Evolutionary conservation across 1,140 invertebrate species (phyloP).

Genomic region (Hesperophylax magnus): DNA sequence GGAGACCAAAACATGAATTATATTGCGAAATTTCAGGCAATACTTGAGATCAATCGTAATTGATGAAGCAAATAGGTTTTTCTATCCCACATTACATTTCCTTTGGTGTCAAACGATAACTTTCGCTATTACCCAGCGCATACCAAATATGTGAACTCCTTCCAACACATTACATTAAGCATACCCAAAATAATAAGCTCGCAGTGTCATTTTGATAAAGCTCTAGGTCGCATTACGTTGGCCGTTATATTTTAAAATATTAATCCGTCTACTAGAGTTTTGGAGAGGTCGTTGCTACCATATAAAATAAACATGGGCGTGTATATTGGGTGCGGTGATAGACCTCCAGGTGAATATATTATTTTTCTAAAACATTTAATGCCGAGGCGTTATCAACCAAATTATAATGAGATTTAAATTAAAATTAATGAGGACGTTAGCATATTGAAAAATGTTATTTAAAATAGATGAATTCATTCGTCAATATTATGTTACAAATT

Average conservation of each 20-base stretch:
- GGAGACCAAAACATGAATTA: too few relatives aligned
- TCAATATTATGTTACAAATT: background rate
- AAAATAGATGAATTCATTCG: background rate
- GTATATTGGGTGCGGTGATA: constrained; percentile 5
- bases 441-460: constrained; percentile 1
- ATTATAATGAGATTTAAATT: constrained; percentile 22
- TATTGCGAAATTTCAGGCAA: too few relatives aligned
- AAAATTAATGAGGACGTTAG: constrained; percentile 25
- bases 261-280: background rate
- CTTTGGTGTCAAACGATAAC: too few relatives aligned
- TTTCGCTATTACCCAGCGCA: background rate
- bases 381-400: constrained; percentile 17
- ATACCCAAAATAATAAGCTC: background rate
- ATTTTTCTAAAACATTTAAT: background rate
- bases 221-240: background rate
- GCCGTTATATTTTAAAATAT: constrained; percentile 1
- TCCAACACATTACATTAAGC: background rate
- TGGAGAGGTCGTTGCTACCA: constrained; percentile 5
- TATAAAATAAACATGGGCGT: constrained; percentile 11
- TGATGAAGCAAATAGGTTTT: too few relatives aligned
- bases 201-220: background rate
- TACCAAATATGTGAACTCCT: background rate
- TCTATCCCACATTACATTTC: too few relatives aligned
- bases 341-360: background rate
- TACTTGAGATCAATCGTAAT: too few relatives aligned